phyloP scores from a whole-genome alignment of 2,113 vertebrate species.

The Pteronura brasiliensis region DNA sequence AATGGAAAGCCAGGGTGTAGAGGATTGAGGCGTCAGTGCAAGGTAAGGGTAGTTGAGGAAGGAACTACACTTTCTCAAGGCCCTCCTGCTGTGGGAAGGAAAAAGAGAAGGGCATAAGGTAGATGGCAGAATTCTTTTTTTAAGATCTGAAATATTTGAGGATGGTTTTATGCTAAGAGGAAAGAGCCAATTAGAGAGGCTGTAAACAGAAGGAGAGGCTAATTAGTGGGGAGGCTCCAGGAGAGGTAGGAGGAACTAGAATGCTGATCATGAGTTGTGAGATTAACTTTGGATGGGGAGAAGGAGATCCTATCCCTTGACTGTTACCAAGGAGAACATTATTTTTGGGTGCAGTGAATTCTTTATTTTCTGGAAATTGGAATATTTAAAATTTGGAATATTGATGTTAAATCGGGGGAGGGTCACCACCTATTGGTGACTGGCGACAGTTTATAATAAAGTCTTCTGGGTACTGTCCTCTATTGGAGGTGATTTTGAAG shows the following conservation, averaged over 20 bases:
- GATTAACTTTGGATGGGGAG: neutral
- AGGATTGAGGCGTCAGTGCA: neutral
- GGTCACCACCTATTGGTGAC: neutral
- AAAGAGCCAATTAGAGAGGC: neutral
- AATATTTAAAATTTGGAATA: constrained; percentile 9
- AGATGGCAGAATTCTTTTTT: neutral
- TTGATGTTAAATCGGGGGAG: neutral
- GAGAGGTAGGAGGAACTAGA: neutral
- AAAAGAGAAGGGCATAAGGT: neutral
- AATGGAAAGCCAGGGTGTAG: neutral
- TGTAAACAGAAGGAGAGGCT: neutral
- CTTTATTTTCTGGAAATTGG: neutral
- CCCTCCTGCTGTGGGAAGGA: neutral
- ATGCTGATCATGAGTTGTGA: neutral
- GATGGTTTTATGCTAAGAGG: neutral
- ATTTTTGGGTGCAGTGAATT: neutral
- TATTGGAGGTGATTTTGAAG: neutral
- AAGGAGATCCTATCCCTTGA: neutral
- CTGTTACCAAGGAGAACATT: neutral
- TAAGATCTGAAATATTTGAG: constrained; percentile 28
- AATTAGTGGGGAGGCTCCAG: neutral
- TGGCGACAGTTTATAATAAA: neutral
- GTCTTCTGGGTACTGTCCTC: neutral
- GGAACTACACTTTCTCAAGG: neutral
- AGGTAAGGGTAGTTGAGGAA: neutral